Base-by-base conservation (phyloP, 2,888 invertebrate genomes). In the Antitype chi region DNA sequence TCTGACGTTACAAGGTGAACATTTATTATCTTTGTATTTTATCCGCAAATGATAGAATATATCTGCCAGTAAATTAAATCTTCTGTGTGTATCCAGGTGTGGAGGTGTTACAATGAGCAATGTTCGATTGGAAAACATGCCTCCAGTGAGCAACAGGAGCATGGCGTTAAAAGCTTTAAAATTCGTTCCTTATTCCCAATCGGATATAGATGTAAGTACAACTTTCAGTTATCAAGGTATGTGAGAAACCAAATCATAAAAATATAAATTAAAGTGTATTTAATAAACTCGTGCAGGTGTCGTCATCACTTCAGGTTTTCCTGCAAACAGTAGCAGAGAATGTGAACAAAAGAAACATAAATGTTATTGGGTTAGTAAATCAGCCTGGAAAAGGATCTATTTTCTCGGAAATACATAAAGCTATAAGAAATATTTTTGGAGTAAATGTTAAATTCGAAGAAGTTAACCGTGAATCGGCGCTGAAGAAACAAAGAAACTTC, bases 321-420 rank as follows among this genome's bases (percentile, higher is more conserved):
- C 63, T 89, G 9, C 91, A 91, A 90, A 89, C 88, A 7, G 87
- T 91, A 20, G 85, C 85, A 20, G 90, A 91, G 82, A 91, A 91
- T 82, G 52, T 88, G 5, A 87, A 85, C 43, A 90, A 87, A 67
- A 66, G 76, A 57, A 55, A 49, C 17, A 71, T 90, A n/a, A 86
- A 85, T 8, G 76, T 89, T 23, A 63, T 90, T 70, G 87, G 84
- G 43, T 70, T 91, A 59, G 60, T 71, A 6, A 68, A 76, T 57
- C 25, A 82, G 8, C 57, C 25, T 25, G 47, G 32, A 28, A 71
- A 79, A 28, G 70, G 23, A 9, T 64, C 47, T 3, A 62, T 90
- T 59, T 88, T 85, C 53, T 71, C 78, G 0, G 70, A 82, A 57
- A 85, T 90, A 23, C 77, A 80, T 59, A 64, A 80, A 17, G n/a